A percentile compares a stretch with the other conserved stretches of the same genome.
Evolutionary conservation across 2,113 vertebrate species (phyloP).

Genomic region (Eudyptes chrysolophus): DNA sequence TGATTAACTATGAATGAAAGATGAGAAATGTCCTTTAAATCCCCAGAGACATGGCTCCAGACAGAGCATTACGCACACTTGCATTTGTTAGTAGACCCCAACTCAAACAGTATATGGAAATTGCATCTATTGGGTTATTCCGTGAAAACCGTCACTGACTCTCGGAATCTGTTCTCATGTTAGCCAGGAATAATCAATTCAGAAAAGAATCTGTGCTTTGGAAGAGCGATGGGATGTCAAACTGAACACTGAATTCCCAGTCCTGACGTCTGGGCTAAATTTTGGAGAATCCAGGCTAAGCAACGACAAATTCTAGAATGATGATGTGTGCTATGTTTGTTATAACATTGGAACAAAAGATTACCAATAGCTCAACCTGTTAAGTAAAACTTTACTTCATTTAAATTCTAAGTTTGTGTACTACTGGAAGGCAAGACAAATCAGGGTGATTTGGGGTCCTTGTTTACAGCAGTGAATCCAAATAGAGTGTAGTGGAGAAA

Average conservation of each 20-base stretch:
- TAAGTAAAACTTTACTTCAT: neutral
- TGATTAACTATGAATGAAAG: neutral
- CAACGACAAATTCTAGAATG: neutral
- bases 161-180: neutral
- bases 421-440: neutral
- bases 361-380: neutral
- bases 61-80: neutral
- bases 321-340: neutral
- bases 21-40: neutral
- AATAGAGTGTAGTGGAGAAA: neutral
- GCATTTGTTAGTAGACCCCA: neutral
- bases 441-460: neutral
- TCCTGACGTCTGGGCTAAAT: neutral
- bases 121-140: neutral
- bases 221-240: neutral
- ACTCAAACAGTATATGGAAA: neutral
- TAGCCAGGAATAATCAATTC: neutral
- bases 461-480: neutral
- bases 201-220: neutral
- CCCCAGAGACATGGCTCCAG: neutral
- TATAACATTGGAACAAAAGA: neutral
- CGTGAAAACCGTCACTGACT: neutral
- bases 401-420: neutral
- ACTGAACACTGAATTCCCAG: neutral
- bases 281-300: neutral